phyloP scores from a whole-genome alignment of 2,888 invertebrate species.

The Drosophila gaucha region DNA sequence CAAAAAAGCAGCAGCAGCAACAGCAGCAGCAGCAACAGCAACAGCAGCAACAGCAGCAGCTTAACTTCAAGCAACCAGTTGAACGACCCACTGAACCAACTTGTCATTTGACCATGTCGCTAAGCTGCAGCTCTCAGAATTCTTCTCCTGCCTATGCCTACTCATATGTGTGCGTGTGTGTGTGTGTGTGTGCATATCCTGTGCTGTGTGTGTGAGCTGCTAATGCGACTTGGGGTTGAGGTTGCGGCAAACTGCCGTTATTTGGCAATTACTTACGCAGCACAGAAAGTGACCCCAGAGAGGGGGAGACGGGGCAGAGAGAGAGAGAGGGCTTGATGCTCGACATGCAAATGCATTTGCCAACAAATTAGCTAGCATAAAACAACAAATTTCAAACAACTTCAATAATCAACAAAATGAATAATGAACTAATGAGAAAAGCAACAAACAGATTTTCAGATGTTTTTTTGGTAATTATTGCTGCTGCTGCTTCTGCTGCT shows the following conservation, averaged over 20 bases:
- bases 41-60: conserved; percentile 31
- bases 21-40: conserved; percentile 27
- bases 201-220: conserved; percentile 18
- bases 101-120: conserved; percentile 74
- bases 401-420: conserved; percentile 28
- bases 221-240: conserved; percentile 25
- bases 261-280: conserved; percentile 40
- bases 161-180: not conserved
- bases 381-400: conserved; percentile 11
- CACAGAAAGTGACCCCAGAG: conserved; percentile 31
- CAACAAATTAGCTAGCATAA: conserved; percentile 52
- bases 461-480: conserved; percentile 41
- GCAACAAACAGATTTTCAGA: conserved; percentile 37
- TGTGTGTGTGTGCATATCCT: conserved; percentile 23
- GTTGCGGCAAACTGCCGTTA: conserved; percentile 23
- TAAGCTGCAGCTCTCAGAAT: conserved; percentile 38
- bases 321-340: conserved; percentile 10
- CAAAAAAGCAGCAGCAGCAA: conserved; percentile 29
- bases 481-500: conserved; percentile 35
- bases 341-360: conserved; percentile 45
- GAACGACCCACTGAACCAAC: conserved; percentile 77
- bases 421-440: conserved; percentile 55
- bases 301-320: not conserved
- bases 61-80: conserved; percentile 60
- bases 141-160: conserved; percentile 17